Conservation (phyloP, 2,888 invertebrate species). For the Lamellibrachia satsuma region DNA sequence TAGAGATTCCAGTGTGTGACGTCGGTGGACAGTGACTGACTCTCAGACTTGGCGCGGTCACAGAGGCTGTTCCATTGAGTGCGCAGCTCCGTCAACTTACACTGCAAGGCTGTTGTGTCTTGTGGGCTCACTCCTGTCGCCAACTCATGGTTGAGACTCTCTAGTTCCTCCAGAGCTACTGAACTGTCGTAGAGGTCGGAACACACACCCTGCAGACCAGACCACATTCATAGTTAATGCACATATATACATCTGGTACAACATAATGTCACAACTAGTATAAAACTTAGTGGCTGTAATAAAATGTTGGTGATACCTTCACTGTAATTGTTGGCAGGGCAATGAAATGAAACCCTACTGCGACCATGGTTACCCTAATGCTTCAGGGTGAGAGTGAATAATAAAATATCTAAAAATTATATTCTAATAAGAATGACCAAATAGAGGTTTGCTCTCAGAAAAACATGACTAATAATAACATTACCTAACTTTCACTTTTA, state of each 20-base stretch:
- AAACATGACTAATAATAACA: not conserved
- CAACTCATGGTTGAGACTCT: conserved; percentile 80
- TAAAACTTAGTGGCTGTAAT: not conserved
- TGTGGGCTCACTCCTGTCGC: conserved; percentile 68
- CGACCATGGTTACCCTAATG: not conserved
- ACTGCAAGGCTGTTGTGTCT: conserved; percentile 78
- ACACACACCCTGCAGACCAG: conserved; percentile 69
- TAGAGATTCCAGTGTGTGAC: conserved; percentile 86
- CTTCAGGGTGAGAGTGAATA: too few relatives aligned
- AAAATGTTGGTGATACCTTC: not conserved
- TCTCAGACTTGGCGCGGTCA: conserved; percentile 79
- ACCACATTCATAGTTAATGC: not conserved
- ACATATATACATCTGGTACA: not conserved
- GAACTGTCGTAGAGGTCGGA: conserved; percentile 81
- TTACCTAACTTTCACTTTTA: not conserved
- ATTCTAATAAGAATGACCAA: not conserved
- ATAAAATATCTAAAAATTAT: not conserved
- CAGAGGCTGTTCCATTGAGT: conserved; percentile 81
- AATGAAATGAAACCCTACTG: not conserved
- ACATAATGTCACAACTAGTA: not conserved
- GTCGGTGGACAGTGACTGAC: conserved; percentile 79
- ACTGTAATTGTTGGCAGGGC: not conserved
- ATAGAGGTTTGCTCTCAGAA: not conserved
- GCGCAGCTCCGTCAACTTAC: conserved; percentile 79
- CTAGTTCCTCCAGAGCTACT: conserved; percentile 76